phyloP scores from a whole-genome alignment of 1,140 invertebrate genomes.

The Yoshiicerus persimilis region DNA sequence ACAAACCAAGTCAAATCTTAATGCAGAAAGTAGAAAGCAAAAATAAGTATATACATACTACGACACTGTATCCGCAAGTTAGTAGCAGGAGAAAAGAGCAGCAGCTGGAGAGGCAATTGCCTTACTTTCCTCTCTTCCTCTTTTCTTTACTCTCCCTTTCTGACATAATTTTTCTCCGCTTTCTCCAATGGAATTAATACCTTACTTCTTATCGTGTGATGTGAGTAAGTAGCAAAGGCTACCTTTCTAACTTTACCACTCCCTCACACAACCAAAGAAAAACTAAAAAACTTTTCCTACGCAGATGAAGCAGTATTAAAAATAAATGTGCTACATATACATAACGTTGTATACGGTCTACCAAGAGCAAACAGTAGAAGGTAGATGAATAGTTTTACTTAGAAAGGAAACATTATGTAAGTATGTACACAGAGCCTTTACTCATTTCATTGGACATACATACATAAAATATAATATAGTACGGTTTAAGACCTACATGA shows the following conservation, averaged over 20 bases:
- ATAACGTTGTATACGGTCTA: neutral
- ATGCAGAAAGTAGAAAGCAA: neutral
- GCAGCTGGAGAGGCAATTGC: slow-evolving; percentile 6
- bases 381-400: neutral
- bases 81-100: neutral
- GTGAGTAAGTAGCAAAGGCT: neutral
- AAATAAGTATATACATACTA: neutral
- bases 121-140: neutral
- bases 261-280: neutral
- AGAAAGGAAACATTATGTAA: neutral
- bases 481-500: neutral
- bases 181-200: slow-evolving; percentile 11
- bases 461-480: neutral
- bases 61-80: neutral
- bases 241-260: neutral
- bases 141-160: neutral
- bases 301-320: neutral
- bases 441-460: neutral
- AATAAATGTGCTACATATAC: neutral
- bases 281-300: neutral
- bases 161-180: slow-evolving; percentile 14
- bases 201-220: neutral
- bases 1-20: neutral
- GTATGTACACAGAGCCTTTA: neutral
- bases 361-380: neutral